phyloP scores from a whole-genome alignment of 2,113 vertebrate genomes.

The Capreolus pygargus region DNA sequence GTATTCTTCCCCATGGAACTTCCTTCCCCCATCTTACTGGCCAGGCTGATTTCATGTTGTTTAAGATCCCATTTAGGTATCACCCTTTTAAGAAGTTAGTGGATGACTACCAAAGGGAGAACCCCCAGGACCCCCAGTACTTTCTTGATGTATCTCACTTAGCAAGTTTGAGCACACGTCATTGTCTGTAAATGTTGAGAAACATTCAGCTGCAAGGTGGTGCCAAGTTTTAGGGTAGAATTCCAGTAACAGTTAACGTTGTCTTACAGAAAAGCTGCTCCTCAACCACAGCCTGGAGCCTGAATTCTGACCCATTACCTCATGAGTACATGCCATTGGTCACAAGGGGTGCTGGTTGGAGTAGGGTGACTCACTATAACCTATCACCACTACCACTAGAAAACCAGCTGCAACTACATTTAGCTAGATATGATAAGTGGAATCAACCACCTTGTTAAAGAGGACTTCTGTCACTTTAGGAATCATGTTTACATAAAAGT shows the following conservation, averaged over 20 bases:
- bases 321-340: constrained; percentile 32
- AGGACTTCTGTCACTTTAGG: neutral
- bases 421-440: neutral
- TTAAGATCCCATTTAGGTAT: neutral
- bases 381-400: neutral
- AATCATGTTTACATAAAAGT: neutral
- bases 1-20: neutral
- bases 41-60: neutral
- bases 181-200: constrained; percentile 53
- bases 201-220: constrained; percentile 15
- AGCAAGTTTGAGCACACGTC: neutral
- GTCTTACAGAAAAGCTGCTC: constrained; percentile 46
- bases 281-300: constrained; percentile 48
- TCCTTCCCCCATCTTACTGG: neutral
- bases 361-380: constrained; percentile 3
- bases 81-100: neutral
- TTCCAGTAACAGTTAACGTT: constrained; percentile 58
- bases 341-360: constrained; percentile 28
- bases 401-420: neutral
- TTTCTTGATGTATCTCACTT: neutral
- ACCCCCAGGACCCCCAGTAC: neutral
- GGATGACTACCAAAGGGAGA: neutral
- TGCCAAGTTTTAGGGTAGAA: constrained; percentile 56
- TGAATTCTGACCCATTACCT: constrained; percentile 40
- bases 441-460: neutral